A percentile compares a stretch with the other conserved stretches of the same genome.
These are phyloP conservation scores for Pelosia muscerda DNA, from an alignment of 2,888 invertebrate genomes.

Conservation along the genomic window DNA sequence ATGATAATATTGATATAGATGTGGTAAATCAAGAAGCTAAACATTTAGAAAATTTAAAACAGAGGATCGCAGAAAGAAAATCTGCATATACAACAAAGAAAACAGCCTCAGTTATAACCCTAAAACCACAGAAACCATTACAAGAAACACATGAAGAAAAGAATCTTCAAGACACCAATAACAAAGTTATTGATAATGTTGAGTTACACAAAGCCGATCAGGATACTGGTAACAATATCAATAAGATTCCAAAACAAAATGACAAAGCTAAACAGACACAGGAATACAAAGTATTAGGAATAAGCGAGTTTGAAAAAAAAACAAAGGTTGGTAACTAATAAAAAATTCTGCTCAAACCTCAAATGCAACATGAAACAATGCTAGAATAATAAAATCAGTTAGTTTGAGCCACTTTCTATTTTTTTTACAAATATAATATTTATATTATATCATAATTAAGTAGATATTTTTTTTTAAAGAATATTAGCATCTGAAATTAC, in stretches of 20 bases:
- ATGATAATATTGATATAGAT: conserved; percentile 70
- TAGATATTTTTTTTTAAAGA: no score
- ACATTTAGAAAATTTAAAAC: conserved; percentile 86
- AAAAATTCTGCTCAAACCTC: neutral
- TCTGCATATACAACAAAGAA: conserved; percentile 66
- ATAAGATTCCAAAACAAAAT: conserved; percentile 36
- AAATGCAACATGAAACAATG: no score
- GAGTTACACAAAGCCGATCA: neutral
- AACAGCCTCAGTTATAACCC: conserved; percentile 55
- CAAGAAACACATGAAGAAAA: conserved; percentile 16
- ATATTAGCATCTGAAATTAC: no score
- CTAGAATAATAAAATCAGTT: neutral
- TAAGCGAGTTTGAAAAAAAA: conserved; percentile 87
- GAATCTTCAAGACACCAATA: neutral
- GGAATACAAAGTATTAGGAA: conserved; percentile 90
- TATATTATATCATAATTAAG: no score
- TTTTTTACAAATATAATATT: no score
- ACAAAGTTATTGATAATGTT: conserved; percentile 2
- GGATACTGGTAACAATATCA: conserved; percentile 33
- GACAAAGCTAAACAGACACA: conserved; percentile 51
- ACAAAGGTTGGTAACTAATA: conserved; percentile 71
- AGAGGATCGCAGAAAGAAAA: conserved; percentile 87
- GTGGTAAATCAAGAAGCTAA: conserved; percentile 81
- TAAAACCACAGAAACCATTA: conserved; percentile 50
- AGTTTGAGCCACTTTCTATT: no score